Evolutionary conservation across 2,888 invertebrate species (phyloP).

Genomic region (Sympetrum striolatum): DNA sequence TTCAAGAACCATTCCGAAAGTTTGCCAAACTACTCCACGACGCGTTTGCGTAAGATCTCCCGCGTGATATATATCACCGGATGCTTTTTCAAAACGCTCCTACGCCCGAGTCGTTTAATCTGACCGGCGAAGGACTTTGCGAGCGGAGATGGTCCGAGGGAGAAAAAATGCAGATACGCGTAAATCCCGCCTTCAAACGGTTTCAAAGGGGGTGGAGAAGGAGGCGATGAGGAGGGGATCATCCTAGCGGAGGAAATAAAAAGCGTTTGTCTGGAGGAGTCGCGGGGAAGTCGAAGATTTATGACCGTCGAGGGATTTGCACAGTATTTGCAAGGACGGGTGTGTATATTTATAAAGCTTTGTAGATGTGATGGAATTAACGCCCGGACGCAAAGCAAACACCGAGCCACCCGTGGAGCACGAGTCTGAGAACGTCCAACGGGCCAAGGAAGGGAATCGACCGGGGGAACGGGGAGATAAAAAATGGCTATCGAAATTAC

Average conservation of each 20-base stretch:
- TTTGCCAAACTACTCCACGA: not conserved
- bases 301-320: constrained; percentile 33
- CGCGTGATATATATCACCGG: not conserved
- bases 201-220: not conserved
- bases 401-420: constrained; percentile 24
- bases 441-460: not conserved
- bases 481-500: not conserved
- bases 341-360: constrained; percentile 43
- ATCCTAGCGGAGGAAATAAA: constrained; percentile 33
- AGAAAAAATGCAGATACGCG: not conserved
- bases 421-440: not conserved
- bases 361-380: constrained; percentile 43
- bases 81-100: not conserved
- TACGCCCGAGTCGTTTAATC: not conserved
- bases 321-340: constrained; percentile 42
- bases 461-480: not conserved
- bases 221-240: not conserved
- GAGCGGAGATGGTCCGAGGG: not conserved
- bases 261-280: constrained; percentile 23
- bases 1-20: not conserved
- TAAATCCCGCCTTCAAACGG: constrained; percentile 14
- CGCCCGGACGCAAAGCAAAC: constrained; percentile 28
- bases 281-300: constrained; percentile 29
- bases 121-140: constrained; percentile 6
- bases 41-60: not conserved